A percentile compares a stretch with the other conserved stretches of the same genome.
Conservation (phyloP, 92 coral and sea anemone genomes). For the Umimayanthus kanabou region DNA sequence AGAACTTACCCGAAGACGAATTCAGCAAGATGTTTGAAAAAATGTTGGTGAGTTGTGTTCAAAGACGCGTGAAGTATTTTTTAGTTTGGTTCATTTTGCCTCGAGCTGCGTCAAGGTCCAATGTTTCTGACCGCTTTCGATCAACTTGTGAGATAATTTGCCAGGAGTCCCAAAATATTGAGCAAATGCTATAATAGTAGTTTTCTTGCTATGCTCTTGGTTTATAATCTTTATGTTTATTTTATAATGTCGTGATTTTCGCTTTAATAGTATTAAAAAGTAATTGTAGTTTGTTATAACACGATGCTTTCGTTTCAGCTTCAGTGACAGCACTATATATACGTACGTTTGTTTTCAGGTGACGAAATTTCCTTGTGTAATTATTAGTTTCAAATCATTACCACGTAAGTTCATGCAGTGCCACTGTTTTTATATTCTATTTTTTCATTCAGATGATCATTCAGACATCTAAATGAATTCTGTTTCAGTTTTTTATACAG, state of each 20-base stretch:
- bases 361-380: background rate
- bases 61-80: conserved; percentile 22
- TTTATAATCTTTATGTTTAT: background rate
- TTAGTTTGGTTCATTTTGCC: background rate
- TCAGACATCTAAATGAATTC: background rate
- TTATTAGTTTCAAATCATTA: background rate
- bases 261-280: background rate
- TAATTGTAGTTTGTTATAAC: background rate
- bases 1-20: conserved; percentile 35
- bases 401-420: background rate
- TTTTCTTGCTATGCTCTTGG: background rate
- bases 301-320: conserved; percentile 20
- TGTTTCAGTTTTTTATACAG: background rate
- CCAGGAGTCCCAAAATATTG: background rate
- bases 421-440: background rate
- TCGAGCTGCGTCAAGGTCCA: conserved; percentile 27
- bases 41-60: conserved; percentile 42
- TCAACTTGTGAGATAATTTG: background rate
- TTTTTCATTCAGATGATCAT: background rate
- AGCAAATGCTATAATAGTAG: background rate
- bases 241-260: background rate
- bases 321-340: background rate
- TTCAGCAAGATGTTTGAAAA: conserved; percentile 41
- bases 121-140: conserved; percentile 10
- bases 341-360: background rate